Conservation (phyloP, 2,888 invertebrate genomes). For the Drosophila sordidula region DNA sequence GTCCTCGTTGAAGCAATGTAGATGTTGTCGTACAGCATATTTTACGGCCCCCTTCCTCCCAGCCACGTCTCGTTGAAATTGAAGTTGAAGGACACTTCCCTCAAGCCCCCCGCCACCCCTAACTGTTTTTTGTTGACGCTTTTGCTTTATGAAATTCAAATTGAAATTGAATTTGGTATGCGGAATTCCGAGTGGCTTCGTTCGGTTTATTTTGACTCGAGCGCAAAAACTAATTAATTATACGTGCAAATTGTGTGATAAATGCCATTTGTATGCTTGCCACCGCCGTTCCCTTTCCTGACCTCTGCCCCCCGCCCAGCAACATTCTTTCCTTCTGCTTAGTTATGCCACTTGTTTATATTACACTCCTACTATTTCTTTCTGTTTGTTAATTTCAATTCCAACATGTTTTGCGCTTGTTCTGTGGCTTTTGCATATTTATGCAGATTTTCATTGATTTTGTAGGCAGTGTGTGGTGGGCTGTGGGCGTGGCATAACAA, state of each 20-base stretch:
- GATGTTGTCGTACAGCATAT: slow-evolving; percentile 47
- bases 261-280: slow-evolving; percentile 56
- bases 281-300: background rate
- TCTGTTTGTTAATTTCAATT: slow-evolving; percentile 31
- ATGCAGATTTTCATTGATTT: slow-evolving; percentile 53
- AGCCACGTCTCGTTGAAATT: slow-evolving; percentile 8
- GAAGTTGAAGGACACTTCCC: slow-evolving; percentile 72
- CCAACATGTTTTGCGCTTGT: slow-evolving; percentile 21
- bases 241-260: slow-evolving; percentile 78
- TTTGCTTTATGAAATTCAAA: slow-evolving; percentile 70
- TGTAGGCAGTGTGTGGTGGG: background rate
- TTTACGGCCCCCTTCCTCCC: slow-evolving; percentile 7
- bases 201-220: slow-evolving; percentile 32
- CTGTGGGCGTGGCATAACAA: slow-evolving; percentile 42
- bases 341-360: slow-evolving; percentile 18
- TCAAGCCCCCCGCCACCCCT: background rate
- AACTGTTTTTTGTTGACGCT: slow-evolving; percentile 35
- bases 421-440: slow-evolving; percentile 25
- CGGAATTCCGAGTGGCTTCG: slow-evolving; percentile 27
- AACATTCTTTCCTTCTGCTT: slow-evolving; percentile 1
- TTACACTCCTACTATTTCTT: slow-evolving; percentile 2
- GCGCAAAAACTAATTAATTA: slow-evolving; percentile 76
- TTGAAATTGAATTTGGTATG: slow-evolving; percentile 47
- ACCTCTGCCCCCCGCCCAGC: background rate
- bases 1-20: slow-evolving; percentile 42